A percentile compares a stretch with the other conserved stretches of the same genome.
These are phyloP conservation scores for Poicephalus meyeri DNA, from an alignment of 2,113 vertebrate species.

Conservation along the genomic window DNA sequence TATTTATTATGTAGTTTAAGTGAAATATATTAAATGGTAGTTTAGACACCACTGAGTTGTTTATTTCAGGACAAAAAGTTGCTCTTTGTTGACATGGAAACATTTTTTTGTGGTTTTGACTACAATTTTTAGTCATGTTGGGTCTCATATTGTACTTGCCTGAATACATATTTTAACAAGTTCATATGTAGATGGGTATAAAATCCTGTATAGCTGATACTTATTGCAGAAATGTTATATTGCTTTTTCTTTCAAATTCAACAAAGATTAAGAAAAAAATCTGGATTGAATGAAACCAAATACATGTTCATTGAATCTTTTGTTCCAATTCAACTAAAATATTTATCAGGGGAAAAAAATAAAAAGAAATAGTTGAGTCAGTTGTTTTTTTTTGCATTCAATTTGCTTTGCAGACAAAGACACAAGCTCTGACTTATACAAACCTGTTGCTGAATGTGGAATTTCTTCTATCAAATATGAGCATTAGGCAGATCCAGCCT, in stretches of 20 bases:
- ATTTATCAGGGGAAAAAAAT: background rate
- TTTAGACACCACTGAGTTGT: background rate
- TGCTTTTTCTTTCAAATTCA: background rate
- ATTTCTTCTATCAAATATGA: background rate
- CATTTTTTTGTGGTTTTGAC: background rate
- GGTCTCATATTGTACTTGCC: background rate
- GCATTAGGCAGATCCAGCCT: background rate
- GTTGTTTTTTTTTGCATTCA: background rate
- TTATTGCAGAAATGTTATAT: background rate
- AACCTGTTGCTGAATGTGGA: background rate
- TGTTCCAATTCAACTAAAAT: background rate
- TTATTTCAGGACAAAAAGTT: background rate
- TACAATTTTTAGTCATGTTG: background rate
- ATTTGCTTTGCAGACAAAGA: background rate
- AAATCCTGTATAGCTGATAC: background rate
- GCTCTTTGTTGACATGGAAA: background rate
- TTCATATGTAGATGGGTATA: background rate
- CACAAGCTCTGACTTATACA: background rate
- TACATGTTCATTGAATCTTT: background rate
- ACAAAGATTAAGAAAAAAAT: background rate
- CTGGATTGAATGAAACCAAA: background rate
- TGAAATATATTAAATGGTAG: background rate
- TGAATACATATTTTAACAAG: background rate
- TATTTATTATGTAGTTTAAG: background rate
- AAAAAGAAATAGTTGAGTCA: background rate